Base-by-base conservation (phyloP, 2,797 vertebrate genomes). In the Hephaestus fuliginosus region DNA sequence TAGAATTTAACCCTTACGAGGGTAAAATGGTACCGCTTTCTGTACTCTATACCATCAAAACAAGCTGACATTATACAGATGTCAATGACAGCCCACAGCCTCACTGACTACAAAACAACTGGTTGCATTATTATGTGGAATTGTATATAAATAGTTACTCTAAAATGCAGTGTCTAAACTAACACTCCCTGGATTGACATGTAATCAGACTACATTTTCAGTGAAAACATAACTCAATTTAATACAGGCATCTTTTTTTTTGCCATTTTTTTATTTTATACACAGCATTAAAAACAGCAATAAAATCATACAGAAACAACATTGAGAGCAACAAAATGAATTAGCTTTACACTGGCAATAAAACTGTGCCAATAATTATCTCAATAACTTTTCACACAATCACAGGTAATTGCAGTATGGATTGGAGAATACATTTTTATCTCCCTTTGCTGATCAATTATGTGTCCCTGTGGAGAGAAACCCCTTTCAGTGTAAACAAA, bases 1-100 rank as follows among this genome's bases (percentile, higher is more conserved):
- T 82, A 53, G 55, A 86, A 74, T 86, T 82, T 74, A 83, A 90
- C 91, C 68, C 67, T 52, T 82, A 65, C 77, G 14, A 15, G 52
- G 43, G 5, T 20, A 1, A 14, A 51, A 68, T 46, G 4, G 39
- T 48, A 8, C 7, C 4, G 1, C 1, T 28, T 22, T 66, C 48
- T 67, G 63, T 8, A 13, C 39, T 39, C 11, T 76, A 20, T 44
- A 48, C 4, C 11, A 43, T 66, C 12, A 44, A 60, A 65, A 43
- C 20, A 80, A 14, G 30, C 5, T 22, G 15, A 25, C 30, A 49
- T 44, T 4, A 63, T 17, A 53, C 4, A 68, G 55, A 66, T 69
- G 4, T 22, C 28, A 55, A 1, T 20, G 53, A 58, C 6, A 52
- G 46, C 48, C n/a, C 1, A 52, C 13, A 57, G 11, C 22, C 30